phyloP scores from a whole-genome alignment of 2,113 vertebrate genomes.

The Phaethon lepturus region DNA sequence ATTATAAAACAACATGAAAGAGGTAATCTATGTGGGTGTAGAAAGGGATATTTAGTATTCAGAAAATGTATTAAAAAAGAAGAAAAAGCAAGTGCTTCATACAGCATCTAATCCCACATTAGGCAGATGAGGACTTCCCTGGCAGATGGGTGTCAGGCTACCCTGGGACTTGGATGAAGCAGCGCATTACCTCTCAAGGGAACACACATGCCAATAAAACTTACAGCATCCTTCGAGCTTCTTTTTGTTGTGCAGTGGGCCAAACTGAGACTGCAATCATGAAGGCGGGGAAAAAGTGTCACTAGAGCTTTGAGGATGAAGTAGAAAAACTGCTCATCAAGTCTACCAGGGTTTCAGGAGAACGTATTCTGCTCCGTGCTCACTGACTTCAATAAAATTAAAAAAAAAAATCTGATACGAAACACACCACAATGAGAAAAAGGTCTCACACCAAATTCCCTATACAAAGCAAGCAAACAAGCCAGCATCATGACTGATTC shows the following conservation, averaged over 20 bases:
- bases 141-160: constrained; percentile 39
- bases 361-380: not conserved
- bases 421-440: not conserved
- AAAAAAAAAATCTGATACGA: not conserved
- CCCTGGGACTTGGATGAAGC: constrained; percentile 35
- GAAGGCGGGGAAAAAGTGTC: not conserved
- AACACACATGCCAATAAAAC: not conserved
- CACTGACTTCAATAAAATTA: not conserved
- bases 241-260: not conserved
- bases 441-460: not conserved
- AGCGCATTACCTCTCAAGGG: not conserved
- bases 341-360: not conserved
- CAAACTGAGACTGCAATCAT: not conserved
- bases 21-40: constrained; percentile 53
- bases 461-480: not conserved
- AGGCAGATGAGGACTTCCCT: constrained; percentile 53
- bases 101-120: constrained; percentile 50
- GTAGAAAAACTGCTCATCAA: not conserved
- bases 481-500: not conserved
- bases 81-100: constrained; percentile 27
- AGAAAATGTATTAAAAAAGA: constrained; percentile 41
- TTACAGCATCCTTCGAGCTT: not conserved
- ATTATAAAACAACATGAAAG: constrained; percentile 70
- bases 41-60: constrained; percentile 43
- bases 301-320: not conserved